Conservation (phyloP, 1,140 invertebrate species). For the Nixonia krombeini region DNA sequence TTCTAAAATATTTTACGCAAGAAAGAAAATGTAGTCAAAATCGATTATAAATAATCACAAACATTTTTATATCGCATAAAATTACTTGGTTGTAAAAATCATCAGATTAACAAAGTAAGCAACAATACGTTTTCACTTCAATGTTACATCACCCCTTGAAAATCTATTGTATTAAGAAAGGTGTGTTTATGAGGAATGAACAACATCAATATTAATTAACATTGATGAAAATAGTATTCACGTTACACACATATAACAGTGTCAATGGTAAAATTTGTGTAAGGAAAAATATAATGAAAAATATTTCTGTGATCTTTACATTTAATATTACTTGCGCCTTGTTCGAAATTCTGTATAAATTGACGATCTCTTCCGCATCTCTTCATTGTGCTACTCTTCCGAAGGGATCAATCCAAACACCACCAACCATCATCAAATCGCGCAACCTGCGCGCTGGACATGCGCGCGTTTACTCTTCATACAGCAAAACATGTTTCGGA, state of each 20-base stretch:
- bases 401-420: slow-evolving; percentile 36
- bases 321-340: slow-evolving; percentile 40
- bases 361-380: slow-evolving; percentile 16
- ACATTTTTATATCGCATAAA: too few relatives aligned
- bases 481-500: background rate
- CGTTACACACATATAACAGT: too few relatives aligned
- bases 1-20: too few relatives aligned
- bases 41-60: too few relatives aligned
- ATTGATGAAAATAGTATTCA: background rate
- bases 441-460: slow-evolving; percentile 41
- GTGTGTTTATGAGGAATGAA: background rate
- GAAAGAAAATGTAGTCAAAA: too few relatives aligned
- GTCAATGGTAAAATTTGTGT: background rate
- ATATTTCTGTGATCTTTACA: slow-evolving; percentile 21
- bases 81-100: too few relatives aligned
- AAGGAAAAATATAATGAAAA: slow-evolving; percentile 1
- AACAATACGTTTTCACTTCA: too few relatives aligned
- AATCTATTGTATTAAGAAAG: background rate
- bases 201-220: background rate
- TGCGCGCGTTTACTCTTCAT: slow-evolving; percentile 20
- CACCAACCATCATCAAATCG: slow-evolving; percentile 26
- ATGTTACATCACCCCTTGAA: too few relatives aligned
- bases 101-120: too few relatives aligned
- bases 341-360: slow-evolving; percentile 25
- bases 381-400: slow-evolving; percentile 33